Evolutionary conservation across 1,140 invertebrate genomes (phyloP), one percentile per base, ranked within the genome.

Genomic region (Teleopsis dalmanni): DNA sequence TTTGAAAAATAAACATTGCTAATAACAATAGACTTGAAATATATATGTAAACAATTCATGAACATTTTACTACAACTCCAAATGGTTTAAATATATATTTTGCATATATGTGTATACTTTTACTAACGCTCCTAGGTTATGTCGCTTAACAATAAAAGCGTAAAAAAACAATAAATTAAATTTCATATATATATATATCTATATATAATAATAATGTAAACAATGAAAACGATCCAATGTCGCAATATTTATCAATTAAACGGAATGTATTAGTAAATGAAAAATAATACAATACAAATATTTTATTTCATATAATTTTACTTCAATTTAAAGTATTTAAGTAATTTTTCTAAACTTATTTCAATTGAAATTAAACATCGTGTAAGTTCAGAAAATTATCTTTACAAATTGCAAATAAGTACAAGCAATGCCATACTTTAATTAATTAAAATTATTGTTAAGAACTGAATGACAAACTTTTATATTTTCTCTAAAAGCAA

Each of bases 391-490:
- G 27, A 29, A 29, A 29, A 8, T 29, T 29, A 29, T 8, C 27
- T 13, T 29, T 29, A 19, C 40, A 16, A 27, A 27, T 13, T 13
- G 19, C 22, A 37, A 21, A 21, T 37, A 37, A 21, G 36, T 8
- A 4, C 4, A 37, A 38, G 13, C 14, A 42, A 42, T 27, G 23
- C 23, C 40, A 42, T 26, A 16, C 29, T 34, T n/a, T n/a, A n/a
- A n/a, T n/a, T n/a, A 44, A 33, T 27, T 33, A 44, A 44, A 44
- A 44, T 44, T 19, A 44, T 44, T 33, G 18, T 33, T 44, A 27
- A 14, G 19, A 46, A 46, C 31, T 31, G 26, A 43, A 43, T 9
- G 19, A 23, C 10, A 13, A 19, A 2, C 40, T 42, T 42, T 42
- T 42, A 21, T 13, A 43, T 43, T 43, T 40, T 43, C 26, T 16